A percentile compares a stretch with the other conserved stretches of the same genome.
These are phyloP conservation scores for Lepidurus packardi DNA, from an alignment of 1,140 invertebrate genomes.

Conservation along the genomic window DNA sequence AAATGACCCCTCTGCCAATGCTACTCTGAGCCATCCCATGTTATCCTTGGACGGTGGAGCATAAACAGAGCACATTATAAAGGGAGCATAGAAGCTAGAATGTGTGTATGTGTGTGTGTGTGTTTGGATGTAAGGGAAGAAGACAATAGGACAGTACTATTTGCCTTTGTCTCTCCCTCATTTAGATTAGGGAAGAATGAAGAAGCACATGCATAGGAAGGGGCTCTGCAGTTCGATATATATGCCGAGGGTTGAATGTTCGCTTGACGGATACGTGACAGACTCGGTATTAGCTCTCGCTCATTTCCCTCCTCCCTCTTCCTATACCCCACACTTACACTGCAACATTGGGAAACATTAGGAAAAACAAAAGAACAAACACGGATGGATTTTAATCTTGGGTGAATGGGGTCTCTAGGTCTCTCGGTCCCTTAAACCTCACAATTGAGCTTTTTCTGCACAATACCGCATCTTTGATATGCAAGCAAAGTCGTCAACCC, in stretches of 20 bases:
- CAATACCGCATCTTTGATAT: background rate
- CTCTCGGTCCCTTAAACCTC: no score
- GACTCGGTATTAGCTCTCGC: background rate
- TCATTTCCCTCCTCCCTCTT: background rate
- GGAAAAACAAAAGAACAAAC: no score
- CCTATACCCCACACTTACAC: background rate
- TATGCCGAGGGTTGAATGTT: constrained; percentile 7
- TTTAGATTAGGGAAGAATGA: constrained; percentile 20
- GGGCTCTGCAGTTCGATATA: background rate
- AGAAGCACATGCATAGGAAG: background rate
- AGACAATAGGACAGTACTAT: background rate
- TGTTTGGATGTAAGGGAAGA: background rate
- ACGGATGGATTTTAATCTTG: no score
- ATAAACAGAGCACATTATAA: constrained; percentile 10
- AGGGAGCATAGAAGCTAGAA: background rate
- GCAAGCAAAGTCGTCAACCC: background rate
- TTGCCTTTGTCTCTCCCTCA: background rate
- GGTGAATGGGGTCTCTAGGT: no score
- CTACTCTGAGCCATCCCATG: background rate
- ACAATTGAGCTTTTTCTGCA: no score
- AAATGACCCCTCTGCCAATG: background rate
- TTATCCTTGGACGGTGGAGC: background rate
- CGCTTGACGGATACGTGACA: constrained; percentile 8
- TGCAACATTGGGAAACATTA: background rate
- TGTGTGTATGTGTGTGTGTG: background rate